phyloP scores from a whole-genome alignment of 1,140 invertebrate species.

The Venturia canescens region DNA sequence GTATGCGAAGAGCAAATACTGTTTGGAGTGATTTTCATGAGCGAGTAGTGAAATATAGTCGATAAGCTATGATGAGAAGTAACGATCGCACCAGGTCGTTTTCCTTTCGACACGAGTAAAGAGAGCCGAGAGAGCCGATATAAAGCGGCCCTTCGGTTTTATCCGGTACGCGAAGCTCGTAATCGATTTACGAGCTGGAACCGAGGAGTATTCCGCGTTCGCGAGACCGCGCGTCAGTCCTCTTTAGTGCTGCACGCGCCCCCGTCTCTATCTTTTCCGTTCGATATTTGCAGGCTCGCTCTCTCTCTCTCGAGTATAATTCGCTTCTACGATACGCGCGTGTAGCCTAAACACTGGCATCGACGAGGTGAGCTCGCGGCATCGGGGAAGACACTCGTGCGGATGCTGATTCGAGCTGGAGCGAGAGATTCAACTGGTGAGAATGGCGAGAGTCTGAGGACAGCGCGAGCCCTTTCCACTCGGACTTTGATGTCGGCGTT shows the following conservation, averaged over 20 bases:
- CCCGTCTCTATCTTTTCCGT: background rate
- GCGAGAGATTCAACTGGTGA: too few relatives aligned
- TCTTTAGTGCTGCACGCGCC: background rate
- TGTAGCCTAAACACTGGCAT: too few relatives aligned
- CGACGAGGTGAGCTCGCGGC: too few relatives aligned
- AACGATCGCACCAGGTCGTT: constrained; percentile 7
- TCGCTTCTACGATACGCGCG: too few relatives aligned
- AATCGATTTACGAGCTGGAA: constrained; percentile 35
- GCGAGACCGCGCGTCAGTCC: constrained; percentile 21
- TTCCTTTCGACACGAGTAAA: background rate
- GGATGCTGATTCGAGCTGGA: too few relatives aligned
- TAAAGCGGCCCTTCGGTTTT: constrained; percentile 18
- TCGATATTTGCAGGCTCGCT: background rate
- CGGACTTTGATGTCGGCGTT: too few relatives aligned
- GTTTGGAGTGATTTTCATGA: too few relatives aligned
- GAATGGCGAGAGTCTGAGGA: too few relatives aligned
- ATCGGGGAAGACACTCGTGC: too few relatives aligned
- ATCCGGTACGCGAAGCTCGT: constrained; percentile 22
- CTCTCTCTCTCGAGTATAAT: background rate
- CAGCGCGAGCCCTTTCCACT: too few relatives aligned
- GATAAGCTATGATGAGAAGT: background rate
- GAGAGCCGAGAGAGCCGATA: background rate
- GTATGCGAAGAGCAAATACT: too few relatives aligned
- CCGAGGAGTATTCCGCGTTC: constrained; percentile 8
- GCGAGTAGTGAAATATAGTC: background rate